Evolutionary conservation across 2,113 vertebrate species (phyloP), one percentile per base, ranked within the genome.

Genomic region (Apodemus speciosus): DNA sequence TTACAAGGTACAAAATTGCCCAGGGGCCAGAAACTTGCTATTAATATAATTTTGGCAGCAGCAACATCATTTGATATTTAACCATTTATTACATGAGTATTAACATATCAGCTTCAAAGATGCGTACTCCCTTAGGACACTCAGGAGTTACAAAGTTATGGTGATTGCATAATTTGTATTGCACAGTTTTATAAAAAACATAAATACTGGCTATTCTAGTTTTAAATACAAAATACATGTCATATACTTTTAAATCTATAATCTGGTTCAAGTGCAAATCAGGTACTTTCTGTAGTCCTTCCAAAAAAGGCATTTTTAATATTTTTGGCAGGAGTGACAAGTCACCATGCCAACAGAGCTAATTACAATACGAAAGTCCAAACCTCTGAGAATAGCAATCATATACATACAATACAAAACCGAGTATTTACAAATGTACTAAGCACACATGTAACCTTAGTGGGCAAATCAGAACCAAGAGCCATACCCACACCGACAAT

Each of bases 181-280:
- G 99, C 99, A 99, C 99, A 97, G 97, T 98, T 97, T 98, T 99
- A 99, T 98, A 99, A 99, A 97, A 99, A 99, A 98, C 98, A 99
- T 98, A 98, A 99, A 99, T 99, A 99, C 98, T 98, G 98, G 98
- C 98, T 97, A 97, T 97, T 98, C 98, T 98, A 98, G 97, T 95
- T 98, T 98, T 98, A 98, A 98, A 99, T 99, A 98, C 97, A 98
- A 98, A 99, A 98, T 98, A 98, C 98, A 98, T 97, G 97, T 98
- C 98, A 98, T 98, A 96, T 97, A 97, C 90, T 96, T 97, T 88
- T 97, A 96, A 98, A 97, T 98, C 98, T 98, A 97, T 97, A 95
- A 97, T 97, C 97, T 97, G 98, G 92, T 98, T 98, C 98, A 98
- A 98, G 98, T 98, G 98, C 98, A 98, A 98, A 98, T 98, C 98